These are phyloP conservation scores for Spinus olivaceus DNA, from an alignment of 2,797 vertebrate genomes.

Conservation along the genomic window DNA sequence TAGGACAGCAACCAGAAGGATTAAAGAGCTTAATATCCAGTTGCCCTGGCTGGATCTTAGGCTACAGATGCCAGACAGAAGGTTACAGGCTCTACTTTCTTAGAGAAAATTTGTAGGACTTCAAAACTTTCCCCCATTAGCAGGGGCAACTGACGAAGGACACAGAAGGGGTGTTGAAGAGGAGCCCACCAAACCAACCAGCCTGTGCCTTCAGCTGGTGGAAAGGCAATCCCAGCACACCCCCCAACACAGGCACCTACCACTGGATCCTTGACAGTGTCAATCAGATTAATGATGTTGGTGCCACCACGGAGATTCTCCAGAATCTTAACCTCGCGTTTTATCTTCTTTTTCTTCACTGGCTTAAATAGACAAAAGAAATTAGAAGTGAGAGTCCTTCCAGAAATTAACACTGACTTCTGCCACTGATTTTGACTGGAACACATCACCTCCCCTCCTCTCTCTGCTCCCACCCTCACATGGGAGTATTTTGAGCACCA, in stretches of 20 bases:
- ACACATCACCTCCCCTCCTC: not conserved
- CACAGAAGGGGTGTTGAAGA: not conserved
- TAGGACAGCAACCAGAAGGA: not conserved
- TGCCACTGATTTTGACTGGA: not conserved
- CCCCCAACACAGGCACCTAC: slow-evolving; percentile 73
- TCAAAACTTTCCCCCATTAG: not conserved
- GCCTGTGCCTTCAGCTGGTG: rapidly evolving
- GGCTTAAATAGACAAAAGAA: slow-evolving; percentile 86
- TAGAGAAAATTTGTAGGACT: not conserved
- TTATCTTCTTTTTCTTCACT: slow-evolving; percentile 99
- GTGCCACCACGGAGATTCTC: slow-evolving; percentile 96
- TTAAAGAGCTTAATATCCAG: not conserved
- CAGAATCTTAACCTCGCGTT: slow-evolving; percentile 97
- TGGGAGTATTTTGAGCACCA: not conserved
- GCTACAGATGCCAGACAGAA: not conserved
- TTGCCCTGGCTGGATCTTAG: not conserved
- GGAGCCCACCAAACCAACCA: not conserved
- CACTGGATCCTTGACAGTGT: slow-evolving; percentile 98
- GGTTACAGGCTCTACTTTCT: not conserved
- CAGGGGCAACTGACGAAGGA: rapidly evolving
- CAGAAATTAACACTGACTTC: slow-evolving; percentile 10
- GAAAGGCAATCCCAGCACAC: not conserved
- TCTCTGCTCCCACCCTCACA: not conserved
- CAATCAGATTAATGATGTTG: slow-evolving; percentile 97
- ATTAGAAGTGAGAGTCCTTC: slow-evolving; percentile 75